These are phyloP conservation scores for Melanotaenia duboulayi DNA, from an alignment of 2,113 vertebrate genomes.

Conservation along the genomic window DNA sequence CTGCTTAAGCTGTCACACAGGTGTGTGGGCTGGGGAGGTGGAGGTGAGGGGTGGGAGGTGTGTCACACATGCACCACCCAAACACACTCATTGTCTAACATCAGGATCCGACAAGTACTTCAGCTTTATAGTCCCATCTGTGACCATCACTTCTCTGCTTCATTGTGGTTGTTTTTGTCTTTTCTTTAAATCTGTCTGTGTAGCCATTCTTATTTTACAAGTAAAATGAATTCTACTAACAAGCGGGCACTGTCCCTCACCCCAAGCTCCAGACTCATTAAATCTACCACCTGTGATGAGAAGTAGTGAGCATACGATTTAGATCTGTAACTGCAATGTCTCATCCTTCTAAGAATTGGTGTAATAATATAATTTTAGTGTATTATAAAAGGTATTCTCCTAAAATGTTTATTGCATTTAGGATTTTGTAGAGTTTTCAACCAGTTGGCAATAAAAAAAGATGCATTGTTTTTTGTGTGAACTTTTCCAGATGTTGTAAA, in stretches of 20 bases:
- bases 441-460: constrained; percentile 32
- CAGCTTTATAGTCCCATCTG: constrained; percentile 15
- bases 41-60: background rate
- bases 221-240: constrained; percentile 22
- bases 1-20: constrained; percentile 55
- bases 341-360: background rate
- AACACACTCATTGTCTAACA: background rate
- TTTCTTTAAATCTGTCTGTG: background rate
- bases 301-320: background rate
- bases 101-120: constrained; percentile 34
- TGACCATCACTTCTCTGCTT: constrained; percentile 16
- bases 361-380: constrained; percentile 4
- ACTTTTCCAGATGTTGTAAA: constrained; percentile 75
- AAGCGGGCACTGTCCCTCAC: background rate
- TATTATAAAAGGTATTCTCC: constrained; percentile 22
- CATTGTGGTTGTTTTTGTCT: constrained; percentile 3
- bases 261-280: constrained; percentile 26
- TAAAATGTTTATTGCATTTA: constrained; percentile 8
- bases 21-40: constrained; percentile 61
- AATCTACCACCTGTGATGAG: constrained; percentile 22
- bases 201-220: background rate
- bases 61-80: background rate
- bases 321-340: background rate
- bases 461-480: constrained; percentile 41
- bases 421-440: constrained; percentile 8